Percentiles rank a stretch among this genome's conserved stretches.
Evolutionary conservation across 2,888 invertebrate species (phyloP).

Genomic region (Pediacus dermestoides): DNA sequence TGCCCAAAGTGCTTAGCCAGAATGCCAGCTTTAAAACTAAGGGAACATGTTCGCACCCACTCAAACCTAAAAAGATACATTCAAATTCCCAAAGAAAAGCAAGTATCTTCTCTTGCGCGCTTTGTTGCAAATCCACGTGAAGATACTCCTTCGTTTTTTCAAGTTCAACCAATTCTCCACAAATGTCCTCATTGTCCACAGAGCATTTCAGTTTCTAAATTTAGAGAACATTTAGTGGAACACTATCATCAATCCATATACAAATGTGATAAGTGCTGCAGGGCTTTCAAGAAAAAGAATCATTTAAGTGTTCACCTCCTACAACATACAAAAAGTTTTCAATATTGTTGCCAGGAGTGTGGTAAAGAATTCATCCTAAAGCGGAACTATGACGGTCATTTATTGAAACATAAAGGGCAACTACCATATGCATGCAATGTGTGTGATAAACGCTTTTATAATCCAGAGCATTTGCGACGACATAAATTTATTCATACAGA

Average conservation of each 20-base stretch:
- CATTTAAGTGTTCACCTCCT: slow-evolving; percentile 38
- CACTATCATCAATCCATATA: slow-evolving; percentile 35
- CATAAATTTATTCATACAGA: slow-evolving; percentile 39
- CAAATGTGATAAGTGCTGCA: slow-evolving; percentile 37
- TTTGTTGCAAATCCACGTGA: slow-evolving; percentile 9
- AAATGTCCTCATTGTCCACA: slow-evolving; percentile 35
- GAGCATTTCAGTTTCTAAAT: slow-evolving; percentile 28
- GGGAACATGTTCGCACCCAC: slow-evolving; percentile 35
- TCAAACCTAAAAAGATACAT: slow-evolving; percentile 37
- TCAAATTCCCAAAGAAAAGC: slow-evolving; percentile 25
- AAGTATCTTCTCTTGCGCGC: slow-evolving; percentile 14
- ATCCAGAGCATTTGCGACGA: slow-evolving; percentile 39
- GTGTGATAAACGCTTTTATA: slow-evolving; percentile 39
- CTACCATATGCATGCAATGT: slow-evolving; percentile 36
- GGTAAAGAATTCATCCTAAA: slow-evolving; percentile 39
- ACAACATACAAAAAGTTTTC: slow-evolving; percentile 38
- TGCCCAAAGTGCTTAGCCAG: slow-evolving; percentile 38
- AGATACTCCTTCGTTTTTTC: slow-evolving; percentile 20
- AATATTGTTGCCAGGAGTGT: slow-evolving; percentile 38
- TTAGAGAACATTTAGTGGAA: slow-evolving; percentile 32
- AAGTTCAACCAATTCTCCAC: slow-evolving; percentile 30
- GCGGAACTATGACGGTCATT: slow-evolving; percentile 39
- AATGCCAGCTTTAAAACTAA: slow-evolving; percentile 32
- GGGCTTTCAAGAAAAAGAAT: slow-evolving; percentile 37
- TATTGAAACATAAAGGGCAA: slow-evolving; percentile 35